These are phyloP conservation scores for Steinernema feltiae DNA, from an alignment of 1,140 invertebrate genomes.

Conservation along the genomic window DNA sequence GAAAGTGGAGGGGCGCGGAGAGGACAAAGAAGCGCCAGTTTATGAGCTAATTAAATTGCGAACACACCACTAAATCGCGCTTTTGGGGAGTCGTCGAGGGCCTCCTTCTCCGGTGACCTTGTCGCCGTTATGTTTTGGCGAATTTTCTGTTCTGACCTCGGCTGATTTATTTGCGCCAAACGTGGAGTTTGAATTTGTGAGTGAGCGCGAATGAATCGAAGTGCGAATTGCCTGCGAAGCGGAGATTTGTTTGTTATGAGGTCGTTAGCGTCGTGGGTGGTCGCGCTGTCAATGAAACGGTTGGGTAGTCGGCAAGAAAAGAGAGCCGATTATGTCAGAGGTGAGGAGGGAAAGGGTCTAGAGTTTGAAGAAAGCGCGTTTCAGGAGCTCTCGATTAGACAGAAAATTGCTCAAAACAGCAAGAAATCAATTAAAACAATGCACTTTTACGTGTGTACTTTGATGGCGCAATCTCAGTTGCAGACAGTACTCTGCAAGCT, in stretches of 20 bases:
- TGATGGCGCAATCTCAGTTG: too few species aligned
- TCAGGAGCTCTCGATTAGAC: too few species aligned
- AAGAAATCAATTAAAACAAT: too few species aligned
- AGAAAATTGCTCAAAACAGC: too few species aligned
- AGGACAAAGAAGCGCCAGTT: constrained; percentile 2
- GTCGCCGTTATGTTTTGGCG: not conserved
- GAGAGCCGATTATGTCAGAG: too few species aligned
- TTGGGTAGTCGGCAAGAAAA: too few species aligned
- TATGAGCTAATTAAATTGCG: constrained; percentile 11
- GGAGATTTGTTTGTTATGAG: not conserved
- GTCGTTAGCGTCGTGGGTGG: too few species aligned
- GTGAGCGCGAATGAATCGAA: not conserved
- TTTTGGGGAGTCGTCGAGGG: not conserved
- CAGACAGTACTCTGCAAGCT: too few species aligned
- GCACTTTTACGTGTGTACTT: too few species aligned
- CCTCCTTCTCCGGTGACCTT: not conserved
- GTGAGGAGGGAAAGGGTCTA: too few species aligned
- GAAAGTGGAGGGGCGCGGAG: not conserved
- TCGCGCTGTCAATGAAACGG: too few species aligned
- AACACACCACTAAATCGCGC: constrained; percentile 10
- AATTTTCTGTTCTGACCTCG: not conserved
- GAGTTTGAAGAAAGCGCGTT: too few species aligned
- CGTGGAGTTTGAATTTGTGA: not conserved
- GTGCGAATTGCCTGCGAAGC: not conserved
- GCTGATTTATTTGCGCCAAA: not conserved